phyloP scores from a whole-genome alignment of 2,888 invertebrate species.

The Noctua fimbriata region DNA sequence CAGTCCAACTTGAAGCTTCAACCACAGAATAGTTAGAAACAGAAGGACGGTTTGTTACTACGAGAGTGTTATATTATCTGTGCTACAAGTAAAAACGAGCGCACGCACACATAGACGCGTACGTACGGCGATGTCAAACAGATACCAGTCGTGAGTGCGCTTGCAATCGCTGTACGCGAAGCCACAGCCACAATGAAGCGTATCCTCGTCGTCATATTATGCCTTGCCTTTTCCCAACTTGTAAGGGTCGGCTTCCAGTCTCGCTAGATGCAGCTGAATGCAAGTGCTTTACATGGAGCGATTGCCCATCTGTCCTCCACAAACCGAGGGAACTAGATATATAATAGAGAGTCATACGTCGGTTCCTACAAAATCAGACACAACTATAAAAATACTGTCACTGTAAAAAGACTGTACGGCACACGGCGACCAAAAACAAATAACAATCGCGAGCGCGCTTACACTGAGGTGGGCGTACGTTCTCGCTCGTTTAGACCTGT shows the following conservation, averaged over 20 bases:
- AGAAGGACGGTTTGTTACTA: neutral
- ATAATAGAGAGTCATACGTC: neutral
- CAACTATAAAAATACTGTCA: neutral
- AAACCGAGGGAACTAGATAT: neutral
- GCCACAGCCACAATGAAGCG: too few relatives aligned
- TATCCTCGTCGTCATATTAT: neutral
- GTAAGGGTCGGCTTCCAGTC: neutral
- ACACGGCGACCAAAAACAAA: neutral
- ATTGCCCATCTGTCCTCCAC: neutral
- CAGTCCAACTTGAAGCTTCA: constrained; percentile 33
- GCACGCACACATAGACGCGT: neutral
- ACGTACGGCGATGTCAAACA: neutral
- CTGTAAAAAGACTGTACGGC: neutral
- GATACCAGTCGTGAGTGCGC: neutral
- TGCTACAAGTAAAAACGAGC: neutral
- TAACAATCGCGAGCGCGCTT: too few relatives aligned
- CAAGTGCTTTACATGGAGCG: neutral
- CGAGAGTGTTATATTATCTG: too few relatives aligned
- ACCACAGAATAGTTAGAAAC: constrained; percentile 6
- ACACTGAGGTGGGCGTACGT: neutral
- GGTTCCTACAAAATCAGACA: neutral
- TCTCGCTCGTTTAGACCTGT: neutral
- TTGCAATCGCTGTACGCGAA: neutral
- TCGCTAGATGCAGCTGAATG: neutral
- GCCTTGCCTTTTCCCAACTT: neutral